Conservation (phyloP, 2,888 invertebrate genomes). For the Epinotia nisella region DNA sequence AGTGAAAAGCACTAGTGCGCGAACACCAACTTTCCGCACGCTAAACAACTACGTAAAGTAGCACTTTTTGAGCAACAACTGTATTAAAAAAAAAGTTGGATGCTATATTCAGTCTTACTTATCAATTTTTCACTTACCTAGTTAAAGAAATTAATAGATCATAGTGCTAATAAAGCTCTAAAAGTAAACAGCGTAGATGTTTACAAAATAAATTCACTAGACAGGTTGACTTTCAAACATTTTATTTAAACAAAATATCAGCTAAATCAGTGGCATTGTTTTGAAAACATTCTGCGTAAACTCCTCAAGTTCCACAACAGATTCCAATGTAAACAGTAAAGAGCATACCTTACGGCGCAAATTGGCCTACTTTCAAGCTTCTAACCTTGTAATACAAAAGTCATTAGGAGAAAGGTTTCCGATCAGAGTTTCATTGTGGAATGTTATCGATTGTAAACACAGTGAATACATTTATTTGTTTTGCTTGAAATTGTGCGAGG, state of each 20-base stretch:
- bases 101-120: too few species aligned
- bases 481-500: constrained; percentile 6
- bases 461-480: constrained; percentile 8
- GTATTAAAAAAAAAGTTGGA: too few species aligned
- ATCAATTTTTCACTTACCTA: too few species aligned
- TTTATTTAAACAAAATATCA: too few species aligned
- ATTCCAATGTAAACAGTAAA: not conserved
- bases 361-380: constrained; percentile 20
- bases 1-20: too few species aligned
- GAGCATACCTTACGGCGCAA: not conserved
- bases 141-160: too few species aligned
- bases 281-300: not conserved
- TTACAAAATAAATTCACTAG: not conserved
- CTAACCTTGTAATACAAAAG: constrained; percentile 19
- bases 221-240: too few species aligned
- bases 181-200: not conserved
- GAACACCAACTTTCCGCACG: too few species aligned
- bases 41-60: too few species aligned
- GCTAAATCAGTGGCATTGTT: not conserved
- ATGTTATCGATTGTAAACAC: constrained; percentile 21
- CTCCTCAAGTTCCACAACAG: not conserved
- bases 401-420: constrained; percentile 18
- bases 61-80: too few species aligned
- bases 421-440: constrained; percentile 8
- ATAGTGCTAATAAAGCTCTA: too few species aligned